Evolutionary conservation across 2,888 invertebrate genomes (phyloP), one percentile per base, ranked within the genome.

Genomic region (Agonopterix heracliana): DNA sequence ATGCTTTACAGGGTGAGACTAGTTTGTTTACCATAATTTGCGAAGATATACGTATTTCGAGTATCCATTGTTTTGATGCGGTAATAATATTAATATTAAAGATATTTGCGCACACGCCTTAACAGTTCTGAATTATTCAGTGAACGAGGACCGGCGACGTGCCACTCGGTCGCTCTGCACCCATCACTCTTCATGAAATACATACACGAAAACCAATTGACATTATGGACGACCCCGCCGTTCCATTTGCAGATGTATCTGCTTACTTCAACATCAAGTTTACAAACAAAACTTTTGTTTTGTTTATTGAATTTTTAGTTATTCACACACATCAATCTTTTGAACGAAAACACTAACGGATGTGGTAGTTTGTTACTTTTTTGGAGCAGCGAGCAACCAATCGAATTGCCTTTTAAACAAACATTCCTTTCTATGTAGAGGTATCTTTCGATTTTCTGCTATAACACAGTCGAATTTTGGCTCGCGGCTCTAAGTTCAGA

Each of bases 61-160:
- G 56, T 61, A 76, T 73, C 78, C 68, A 74, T 71, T 76, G 68
- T 66, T 65, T 26, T 13, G 65, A 64, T 66, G 63, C 50, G 62
- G 71, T 66, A 74, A 72, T 78, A 77, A 74, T 73, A 74, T 81
- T 72, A 84, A 85, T 84, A 84, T 80, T 82, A 75, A 80, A 80
- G 63, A 74, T 72, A 78, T 81, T 82, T 78, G 73, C 66, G 77
- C 74, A 75, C 74, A 78, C 71, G 71, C 67, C 70, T 78, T 69
- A 74, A 82, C 77, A 78, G 78, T 78, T 78, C 68, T 67, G 81
- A 84, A 87, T 85, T 60, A 85, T 86, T 86, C 84, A 86, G 61
- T 54, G 63, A 66, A 53, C 57, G 9, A 10, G 52, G 56, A 26
- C 5, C 26, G 26, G 26, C 26, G 26, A 62, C 59, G 61, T 61